A percentile compares a stretch with the other conserved stretches of the same genome.
phyloP scores from a whole-genome alignment of 1,140 invertebrate genomes.

The Cardiocondyla obscurior region DNA sequence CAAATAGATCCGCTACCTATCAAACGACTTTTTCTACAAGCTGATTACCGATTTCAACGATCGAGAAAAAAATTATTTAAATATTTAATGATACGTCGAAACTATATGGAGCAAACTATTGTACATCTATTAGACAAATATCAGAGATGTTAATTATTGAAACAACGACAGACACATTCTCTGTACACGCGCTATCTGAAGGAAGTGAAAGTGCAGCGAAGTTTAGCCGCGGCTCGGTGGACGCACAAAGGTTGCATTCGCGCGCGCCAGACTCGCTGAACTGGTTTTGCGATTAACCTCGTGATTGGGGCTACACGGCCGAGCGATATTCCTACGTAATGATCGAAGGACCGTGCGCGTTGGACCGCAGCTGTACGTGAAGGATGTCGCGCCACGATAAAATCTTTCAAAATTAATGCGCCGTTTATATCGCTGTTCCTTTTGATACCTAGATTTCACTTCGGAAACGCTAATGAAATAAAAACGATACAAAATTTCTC shows the following conservation, averaged over 20 bases:
- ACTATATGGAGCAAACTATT: too few species aligned
- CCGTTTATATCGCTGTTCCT: neutral
- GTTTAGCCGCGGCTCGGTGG: constrained; percentile 2
- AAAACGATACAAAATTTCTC: neutral
- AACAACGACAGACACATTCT: too few species aligned
- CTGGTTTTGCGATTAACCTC: constrained; percentile 48
- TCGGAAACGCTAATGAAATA: neutral
- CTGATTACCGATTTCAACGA: too few species aligned
- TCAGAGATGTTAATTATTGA: constrained; percentile 4
- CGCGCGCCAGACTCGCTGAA: constrained; percentile 11
- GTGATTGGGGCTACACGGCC: constrained; percentile 38
- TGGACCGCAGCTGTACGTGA: neutral
- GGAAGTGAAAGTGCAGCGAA: neutral
- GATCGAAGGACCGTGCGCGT: constrained; percentile 19
- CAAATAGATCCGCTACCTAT: neutral
- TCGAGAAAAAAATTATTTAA: neutral
- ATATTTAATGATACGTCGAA: neutral
- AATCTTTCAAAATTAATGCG: neutral
- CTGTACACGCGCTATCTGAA: neutral
- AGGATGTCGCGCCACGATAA: neutral
- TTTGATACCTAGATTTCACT: neutral
- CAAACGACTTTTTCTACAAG: neutral
- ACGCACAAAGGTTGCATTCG: constrained; percentile 10
- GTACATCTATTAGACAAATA: too few species aligned
- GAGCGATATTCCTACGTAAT: constrained; percentile 36